Evolutionary conservation across 2,888 invertebrate genomes (phyloP).

Genomic region (Parnassius smintheus): DNA sequence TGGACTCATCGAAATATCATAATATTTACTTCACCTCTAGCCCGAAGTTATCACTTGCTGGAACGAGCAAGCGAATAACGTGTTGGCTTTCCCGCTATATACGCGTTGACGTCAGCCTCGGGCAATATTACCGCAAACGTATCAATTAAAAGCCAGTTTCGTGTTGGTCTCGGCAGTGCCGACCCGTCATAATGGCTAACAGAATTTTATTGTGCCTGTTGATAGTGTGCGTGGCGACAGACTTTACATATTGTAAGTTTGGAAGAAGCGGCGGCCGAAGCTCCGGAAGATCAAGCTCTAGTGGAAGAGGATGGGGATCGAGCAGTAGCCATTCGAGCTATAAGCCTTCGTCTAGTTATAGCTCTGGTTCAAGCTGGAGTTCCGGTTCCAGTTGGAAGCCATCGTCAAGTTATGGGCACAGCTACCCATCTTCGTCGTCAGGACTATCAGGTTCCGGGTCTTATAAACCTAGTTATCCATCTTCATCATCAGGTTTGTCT

Average conservation of each 20-base stretch:
- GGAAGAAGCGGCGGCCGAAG: conserved; percentile 28
- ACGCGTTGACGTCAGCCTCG: conserved; percentile 38
- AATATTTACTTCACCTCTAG: conserved; percentile 25
- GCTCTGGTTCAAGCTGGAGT: conserved; percentile 28
- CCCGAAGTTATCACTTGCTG: conserved; percentile 14
- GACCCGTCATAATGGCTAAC: conserved; percentile 53
- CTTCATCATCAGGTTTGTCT: conserved; percentile 27
- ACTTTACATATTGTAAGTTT: conserved; percentile 44
- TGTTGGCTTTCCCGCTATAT: conserved; percentile 40
- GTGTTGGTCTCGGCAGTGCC: conserved; percentile 38
- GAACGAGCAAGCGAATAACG: conserved; percentile 3
- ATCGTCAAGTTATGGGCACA: conserved; percentile 23
- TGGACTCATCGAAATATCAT: conserved; percentile 5
- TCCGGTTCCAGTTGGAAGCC: conserved; percentile 29
- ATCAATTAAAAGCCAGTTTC: conserved; percentile 40
- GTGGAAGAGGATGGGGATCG: conserved; percentile 21
- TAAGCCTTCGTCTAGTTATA: conserved; percentile 25
- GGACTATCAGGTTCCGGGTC: conserved; percentile 34
- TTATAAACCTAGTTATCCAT: conserved; percentile 25
- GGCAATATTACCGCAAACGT: conserved; percentile 32
- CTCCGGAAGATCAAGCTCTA: conserved; percentile 22
- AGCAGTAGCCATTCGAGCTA: conserved; percentile 26
- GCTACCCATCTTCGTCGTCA: conserved; percentile 28
- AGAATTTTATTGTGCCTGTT: conserved; percentile 59
- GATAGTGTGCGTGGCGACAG: conserved; percentile 45